These are phyloP conservation scores for Holothuria leucospilota DNA, from an alignment of 53 echinoderm and acorn worm genomes.

Conservation along the genomic window DNA sequence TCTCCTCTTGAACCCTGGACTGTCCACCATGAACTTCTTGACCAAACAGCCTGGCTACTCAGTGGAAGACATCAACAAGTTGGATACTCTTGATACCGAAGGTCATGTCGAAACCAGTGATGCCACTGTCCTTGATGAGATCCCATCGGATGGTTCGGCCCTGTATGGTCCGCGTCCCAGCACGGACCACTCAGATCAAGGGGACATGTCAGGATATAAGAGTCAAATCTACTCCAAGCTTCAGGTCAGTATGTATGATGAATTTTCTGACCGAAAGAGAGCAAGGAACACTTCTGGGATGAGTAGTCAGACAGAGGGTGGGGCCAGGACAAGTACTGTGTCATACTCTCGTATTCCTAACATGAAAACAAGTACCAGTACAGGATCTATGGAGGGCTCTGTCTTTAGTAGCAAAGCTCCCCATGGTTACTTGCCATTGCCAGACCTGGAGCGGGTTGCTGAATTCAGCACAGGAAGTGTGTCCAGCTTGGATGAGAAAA, in stretches of 20 bases:
- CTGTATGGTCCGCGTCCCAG: conserved; percentile 4
- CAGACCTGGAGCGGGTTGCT: conserved; percentile 40
- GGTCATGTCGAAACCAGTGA: neutral
- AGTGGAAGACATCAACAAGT: neutral
- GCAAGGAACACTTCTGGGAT: conserved; percentile 32
- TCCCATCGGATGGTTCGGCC: conserved; percentile 39
- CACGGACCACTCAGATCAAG: conserved; percentile 14
- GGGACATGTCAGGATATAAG: neutral
- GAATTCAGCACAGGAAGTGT: conserved; percentile 37
- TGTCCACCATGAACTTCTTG: conserved; percentile 48
- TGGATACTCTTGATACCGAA: conserved; percentile 24
- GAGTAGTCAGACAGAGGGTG: conserved; percentile 41
- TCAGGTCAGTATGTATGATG: conserved; percentile 83
- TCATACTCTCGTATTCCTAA: conserved; percentile 27
- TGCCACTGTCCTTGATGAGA: conserved; percentile 10
- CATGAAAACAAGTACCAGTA: conserved; percentile 11
- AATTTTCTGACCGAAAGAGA: conserved; percentile 75
- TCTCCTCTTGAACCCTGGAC: conserved; percentile 53
- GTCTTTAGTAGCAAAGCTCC: conserved; percentile 40
- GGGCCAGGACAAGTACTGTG: conserved; percentile 21
- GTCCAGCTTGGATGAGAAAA: conserved; percentile 29
- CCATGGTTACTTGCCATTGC: conserved; percentile 45
- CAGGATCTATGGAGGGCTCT: conserved; percentile 30
- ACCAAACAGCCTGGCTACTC: conserved; percentile 3
- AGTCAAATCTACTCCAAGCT: conserved; percentile 26